These are phyloP conservation scores for Oligia latruncula DNA, from an alignment of 2,888 invertebrate species.

Conservation along the genomic window DNA sequence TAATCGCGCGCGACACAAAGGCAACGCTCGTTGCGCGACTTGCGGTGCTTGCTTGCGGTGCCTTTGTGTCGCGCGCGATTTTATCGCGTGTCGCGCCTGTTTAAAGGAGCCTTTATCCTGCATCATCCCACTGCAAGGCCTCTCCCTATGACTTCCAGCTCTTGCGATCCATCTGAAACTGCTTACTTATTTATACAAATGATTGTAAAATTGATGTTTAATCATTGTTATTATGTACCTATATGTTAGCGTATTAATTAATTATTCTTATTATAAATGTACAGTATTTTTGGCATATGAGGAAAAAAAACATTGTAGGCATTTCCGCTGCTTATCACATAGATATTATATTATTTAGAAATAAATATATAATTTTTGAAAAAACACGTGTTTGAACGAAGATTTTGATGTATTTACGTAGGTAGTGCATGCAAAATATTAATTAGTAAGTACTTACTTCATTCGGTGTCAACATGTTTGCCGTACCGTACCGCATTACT, in stretches of 20 bases:
- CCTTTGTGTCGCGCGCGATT: too few relatives aligned
- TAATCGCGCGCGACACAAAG: too few relatives aligned
- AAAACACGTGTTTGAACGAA: background rate
- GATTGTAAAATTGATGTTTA: background rate
- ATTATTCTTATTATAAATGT: background rate
- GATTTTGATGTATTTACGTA: background rate
- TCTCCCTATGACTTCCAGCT: background rate
- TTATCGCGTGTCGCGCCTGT: too few relatives aligned
- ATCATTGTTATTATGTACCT: background rate
- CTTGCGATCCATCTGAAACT: background rate
- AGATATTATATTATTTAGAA: background rate
- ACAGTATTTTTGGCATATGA: conserved; percentile 18
- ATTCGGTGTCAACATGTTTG: background rate
- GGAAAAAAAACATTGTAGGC: background rate
- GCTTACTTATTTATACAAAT: background rate
- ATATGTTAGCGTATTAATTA: background rate
- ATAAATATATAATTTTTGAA: background rate
- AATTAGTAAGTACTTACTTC: background rate
- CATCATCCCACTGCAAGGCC: background rate
- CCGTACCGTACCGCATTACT: background rate
- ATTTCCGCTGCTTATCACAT: background rate
- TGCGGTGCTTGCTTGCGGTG: too few relatives aligned
- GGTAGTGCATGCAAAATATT: background rate
- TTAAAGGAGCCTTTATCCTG: too few relatives aligned
- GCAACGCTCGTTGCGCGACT: too few relatives aligned